Evolutionary conservation across 2,797 vertebrate genomes (phyloP).

Genomic region (Euphonia xanthogaster): DNA sequence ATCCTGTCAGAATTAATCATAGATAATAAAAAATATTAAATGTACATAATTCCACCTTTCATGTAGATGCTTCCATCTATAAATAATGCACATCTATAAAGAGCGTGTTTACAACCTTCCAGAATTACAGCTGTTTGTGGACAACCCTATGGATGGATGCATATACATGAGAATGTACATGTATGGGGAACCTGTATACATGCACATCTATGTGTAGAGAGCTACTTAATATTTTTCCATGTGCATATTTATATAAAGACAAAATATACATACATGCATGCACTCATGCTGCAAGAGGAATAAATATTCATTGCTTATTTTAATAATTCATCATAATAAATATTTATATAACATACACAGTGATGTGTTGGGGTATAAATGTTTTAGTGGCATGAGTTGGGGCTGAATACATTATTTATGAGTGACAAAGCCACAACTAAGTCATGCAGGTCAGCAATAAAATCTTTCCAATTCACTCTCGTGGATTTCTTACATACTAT

Average conservation of each 20-base stretch:
- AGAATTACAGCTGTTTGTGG: not conserved
- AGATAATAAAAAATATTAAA: slow-evolving; percentile 30
- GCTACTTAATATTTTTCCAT: not conserved
- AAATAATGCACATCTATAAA: slow-evolving; percentile 36
- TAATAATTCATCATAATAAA: slow-evolving; percentile 74
- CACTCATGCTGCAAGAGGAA: not conserved
- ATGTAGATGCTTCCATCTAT: not conserved
- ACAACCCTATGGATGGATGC: not conserved
- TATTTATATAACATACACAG: slow-evolving; percentile 73
- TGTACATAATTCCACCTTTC: slow-evolving; percentile 7
- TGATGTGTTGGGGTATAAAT: slow-evolving; percentile 66
- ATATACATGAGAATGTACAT: no score
- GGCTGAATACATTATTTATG: slow-evolving; percentile 66
- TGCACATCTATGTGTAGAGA: not conserved
- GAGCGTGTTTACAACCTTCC: not conserved
- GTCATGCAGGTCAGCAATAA: slow-evolving; percentile 68
- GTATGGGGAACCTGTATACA: not conserved
- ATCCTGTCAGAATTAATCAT: slow-evolving; percentile 30
- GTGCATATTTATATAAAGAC: not conserved
- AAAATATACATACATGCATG: not conserved
- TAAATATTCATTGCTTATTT: slow-evolving; percentile 68
- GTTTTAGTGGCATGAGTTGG: slow-evolving; percentile 66
- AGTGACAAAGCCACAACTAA: slow-evolving; percentile 66
- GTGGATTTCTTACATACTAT: slow-evolving; percentile 11
- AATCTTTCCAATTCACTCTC: slow-evolving; percentile 49